These are phyloP conservation scores for Seira musarum DNA, from an alignment of 2,888 invertebrate genomes.

Conservation along the genomic window DNA sequence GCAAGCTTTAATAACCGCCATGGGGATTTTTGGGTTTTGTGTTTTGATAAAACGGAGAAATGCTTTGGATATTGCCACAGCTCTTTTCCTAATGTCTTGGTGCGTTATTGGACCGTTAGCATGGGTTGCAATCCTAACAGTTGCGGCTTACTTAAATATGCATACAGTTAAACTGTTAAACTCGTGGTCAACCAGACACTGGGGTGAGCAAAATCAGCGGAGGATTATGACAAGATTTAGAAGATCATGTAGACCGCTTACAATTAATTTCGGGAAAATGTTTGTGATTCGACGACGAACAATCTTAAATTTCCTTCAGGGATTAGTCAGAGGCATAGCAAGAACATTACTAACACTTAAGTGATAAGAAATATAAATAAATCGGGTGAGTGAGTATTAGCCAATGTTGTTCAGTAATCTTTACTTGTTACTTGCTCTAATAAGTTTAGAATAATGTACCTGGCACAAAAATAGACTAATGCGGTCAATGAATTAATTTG, in stretches of 20 bases:
- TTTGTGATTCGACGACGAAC: conserved; percentile 3
- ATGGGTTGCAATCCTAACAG: not conserved
- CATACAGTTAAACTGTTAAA: not conserved
- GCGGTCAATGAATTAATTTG: too few relatives aligned
- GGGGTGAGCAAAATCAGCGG: not conserved
- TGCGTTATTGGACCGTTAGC: not conserved
- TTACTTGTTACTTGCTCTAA: too few relatives aligned
- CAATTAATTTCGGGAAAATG: not conserved
- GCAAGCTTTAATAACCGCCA: not conserved
- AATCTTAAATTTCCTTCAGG: not conserved
- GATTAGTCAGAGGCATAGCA: not conserved
- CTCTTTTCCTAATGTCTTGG: not conserved
- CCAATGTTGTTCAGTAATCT: too few relatives aligned
- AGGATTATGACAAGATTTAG: conserved; percentile 12
- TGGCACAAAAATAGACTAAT: too few relatives aligned
- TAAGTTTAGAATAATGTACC: too few relatives aligned
- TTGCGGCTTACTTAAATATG: not conserved
- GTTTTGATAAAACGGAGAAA: conserved; percentile 3
- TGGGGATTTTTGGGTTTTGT: not conserved
- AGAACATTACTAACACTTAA: conserved; percentile 12
- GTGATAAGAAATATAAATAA: not conserved
- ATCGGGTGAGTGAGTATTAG: too few relatives aligned
- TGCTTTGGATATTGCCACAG: not conserved
- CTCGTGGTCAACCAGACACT: not conserved
- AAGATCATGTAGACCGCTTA: conserved; percentile 12